Base-by-base conservation (phyloP, 2,888 invertebrate species). In the Caprella mutica region DNA sequence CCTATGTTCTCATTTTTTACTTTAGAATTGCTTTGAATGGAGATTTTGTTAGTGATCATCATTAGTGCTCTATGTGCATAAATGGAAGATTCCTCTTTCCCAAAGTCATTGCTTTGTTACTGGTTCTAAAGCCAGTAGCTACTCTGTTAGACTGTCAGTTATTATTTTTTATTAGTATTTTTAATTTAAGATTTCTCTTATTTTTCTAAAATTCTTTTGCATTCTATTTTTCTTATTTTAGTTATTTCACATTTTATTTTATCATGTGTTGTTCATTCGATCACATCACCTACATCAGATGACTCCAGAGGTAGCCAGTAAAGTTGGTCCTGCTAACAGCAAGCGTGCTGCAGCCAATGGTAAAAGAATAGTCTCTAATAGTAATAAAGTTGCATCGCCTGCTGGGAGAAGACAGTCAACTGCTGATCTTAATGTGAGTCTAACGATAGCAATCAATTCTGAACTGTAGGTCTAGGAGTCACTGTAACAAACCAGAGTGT, bases 41-140 rank as follows among this genome's bases (percentile, higher is more conserved):
- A 69, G 69, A 67, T 66, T 69, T 68, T 60, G 67, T 61, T 53
- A 69, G 59, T 43, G 12, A 43, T 3, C 21, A 43, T 2, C 43
- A 3, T 17, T 5, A 19, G 21, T 43, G 9, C 12, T 43, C 14
- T n/a, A 2, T 19, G n/a, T 19, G 26, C 26, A 48, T 26, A n/a
- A n/a, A n/a, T n/a, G n/a, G n/a, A n/a, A n/a, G n/a, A n/a, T n/a
- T n/a, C n/a, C n/a, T n/a, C n/a, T n/a, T n/a, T n/a, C n/a, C n/a
- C n/a, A n/a, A n/a, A n/a, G n/a, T n/a, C n/a, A n/a, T n/a, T n/a
- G n/a, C n/a, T n/a, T n/a, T n/a, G n/a, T n/a, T n/a, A n/a, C n/a
- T n/a, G n/a, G n/a, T n/a, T n/a, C 2, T 5, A 48, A 26, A 48
- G 53, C 69, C 68, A 5, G 14, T 48, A 12, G 9, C 27, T 5